Percentiles rank a stretch among this genome's conserved stretches.
These are phyloP conservation scores for Ctena decussata DNA, from an alignment of 2,888 invertebrate species.

Conservation along the genomic window DNA sequence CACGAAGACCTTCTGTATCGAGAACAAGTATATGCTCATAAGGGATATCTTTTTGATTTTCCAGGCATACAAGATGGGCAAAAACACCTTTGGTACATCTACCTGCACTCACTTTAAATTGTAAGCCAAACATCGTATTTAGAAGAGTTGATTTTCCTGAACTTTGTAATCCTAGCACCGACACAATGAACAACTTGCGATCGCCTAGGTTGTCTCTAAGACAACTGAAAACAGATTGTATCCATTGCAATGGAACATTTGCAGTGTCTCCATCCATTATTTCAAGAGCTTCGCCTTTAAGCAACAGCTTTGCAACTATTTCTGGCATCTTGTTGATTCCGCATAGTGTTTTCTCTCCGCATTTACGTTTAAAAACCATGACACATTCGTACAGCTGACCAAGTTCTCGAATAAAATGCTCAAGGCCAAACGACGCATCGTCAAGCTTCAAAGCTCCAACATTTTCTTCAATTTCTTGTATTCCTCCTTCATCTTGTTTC, in stretches of 20 bases:
- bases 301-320: constrained; percentile 17
- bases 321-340: constrained; percentile 7
- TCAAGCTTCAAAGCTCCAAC: constrained; percentile 4
- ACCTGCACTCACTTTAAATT: constrained; percentile 54
- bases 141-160: constrained; percentile 63
- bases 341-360: no score
- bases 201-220: no score
- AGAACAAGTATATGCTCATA: constrained; percentile 27
- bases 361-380: not conserved
- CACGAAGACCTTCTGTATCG: constrained; percentile 51
- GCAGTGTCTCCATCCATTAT: no score
- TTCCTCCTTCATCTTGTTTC: not conserved
- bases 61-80: constrained; percentile 33
- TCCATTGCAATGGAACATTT: no score
- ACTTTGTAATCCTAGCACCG: no score
- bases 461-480: not conserved
- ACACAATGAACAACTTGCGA: no score
- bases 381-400: constrained; percentile 45
- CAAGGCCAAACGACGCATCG: constrained; percentile 22
- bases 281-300: constrained; percentile 22
- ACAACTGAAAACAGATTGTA: no score
- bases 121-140: constrained; percentile 57
- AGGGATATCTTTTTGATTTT: not conserved
- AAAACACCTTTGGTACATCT: constrained; percentile 56
- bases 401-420: constrained; percentile 39